Evolutionary conservation across 2,113 vertebrate genomes (phyloP).

Genomic region (Atherinomorus stipes): DNA sequence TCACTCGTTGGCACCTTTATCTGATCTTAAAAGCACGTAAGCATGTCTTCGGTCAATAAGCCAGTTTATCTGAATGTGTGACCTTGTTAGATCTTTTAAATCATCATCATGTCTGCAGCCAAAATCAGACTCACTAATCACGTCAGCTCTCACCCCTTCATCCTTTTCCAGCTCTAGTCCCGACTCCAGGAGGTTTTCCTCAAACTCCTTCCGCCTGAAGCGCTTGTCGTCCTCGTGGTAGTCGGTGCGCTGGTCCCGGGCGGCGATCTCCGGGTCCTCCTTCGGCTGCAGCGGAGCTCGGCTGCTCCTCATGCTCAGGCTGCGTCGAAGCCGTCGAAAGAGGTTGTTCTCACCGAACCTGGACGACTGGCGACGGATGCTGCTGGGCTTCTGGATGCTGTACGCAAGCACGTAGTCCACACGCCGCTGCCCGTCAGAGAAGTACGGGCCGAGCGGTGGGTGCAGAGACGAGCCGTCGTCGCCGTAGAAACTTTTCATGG

Average conservation of each 20-base stretch:
- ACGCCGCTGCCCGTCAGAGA: slow-evolving; percentile 89
- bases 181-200: slow-evolving; percentile 90
- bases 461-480: slow-evolving; percentile 80
- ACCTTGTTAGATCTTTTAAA: too few species aligned
- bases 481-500: slow-evolving; percentile 84
- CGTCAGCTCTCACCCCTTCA: slow-evolving; percentile 84
- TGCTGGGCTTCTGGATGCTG: slow-evolving; percentile 85
- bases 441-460: slow-evolving; percentile 85
- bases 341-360: slow-evolving; percentile 66
- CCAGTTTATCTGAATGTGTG: too few species aligned
- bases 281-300: slow-evolving; percentile 75
- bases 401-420: slow-evolving; percentile 95
- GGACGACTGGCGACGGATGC: slow-evolving; percentile 63
- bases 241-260: slow-evolving; percentile 78
- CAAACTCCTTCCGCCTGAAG: slow-evolving; percentile 89
- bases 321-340: slow-evolving; percentile 69
- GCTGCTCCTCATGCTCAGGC: slow-evolving; percentile 68
- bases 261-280: slow-evolving; percentile 80
- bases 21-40: too few species aligned
- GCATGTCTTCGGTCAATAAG: too few species aligned
- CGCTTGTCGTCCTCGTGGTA: slow-evolving; percentile 90
- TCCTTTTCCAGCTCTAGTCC: slow-evolving; percentile 94
- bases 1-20: too few species aligned
- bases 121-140: too few species aligned
- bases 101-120: too few species aligned